Evolutionary conservation across 1,140 invertebrate species (phyloP), one percentile per base, ranked within the genome.

Genomic region (Hyphantria cunea): DNA sequence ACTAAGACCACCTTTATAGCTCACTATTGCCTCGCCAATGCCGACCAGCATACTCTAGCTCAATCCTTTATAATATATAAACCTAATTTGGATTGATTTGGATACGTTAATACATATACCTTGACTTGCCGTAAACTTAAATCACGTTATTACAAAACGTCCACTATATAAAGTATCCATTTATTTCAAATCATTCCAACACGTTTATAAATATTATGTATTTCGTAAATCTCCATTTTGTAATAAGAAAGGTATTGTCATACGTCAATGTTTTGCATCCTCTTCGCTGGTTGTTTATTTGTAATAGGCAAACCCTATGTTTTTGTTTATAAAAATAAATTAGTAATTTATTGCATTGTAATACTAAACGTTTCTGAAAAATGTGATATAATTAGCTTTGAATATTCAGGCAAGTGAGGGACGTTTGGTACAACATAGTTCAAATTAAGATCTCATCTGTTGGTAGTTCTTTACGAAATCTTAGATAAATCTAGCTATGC

Each of bases 331-430:
- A 34, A 60, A 67, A 52, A 53, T 68, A 62, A 68, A 71, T 48
- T 64, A 68, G 53, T 68, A 68, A 62, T 72, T 71, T 66, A 72
- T 72, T 70, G 58, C 59, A 56, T 59, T 61, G 41, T 68, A 56
- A 68, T 68, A 52, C 67, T 74, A 71, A 77, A 71, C 63, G 65
- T 83, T 76, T 78, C 60, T 74, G 70, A 52, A 74, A 78, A 81
- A 79, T 88, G 84, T 89, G 88, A 90, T 90, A 90, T 90, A 86
- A 80, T 83, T 81, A 79, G 71, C 73, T 85, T 89, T 82, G 78
- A 73, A 78, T 78, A 76, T 82, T 76, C 76, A 79, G 67, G 72
- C 70, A 66, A 42, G 52, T 61, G 68, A 69, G 65, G 68, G 66
- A 75, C 72, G 78, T 85, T 88, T 74, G 77, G 74, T 85, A 76